Evolutionary conservation across 2,113 vertebrate genomes (phyloP), one percentile per base, ranked within the genome.

Genomic region (Castor canadensis): DNA sequence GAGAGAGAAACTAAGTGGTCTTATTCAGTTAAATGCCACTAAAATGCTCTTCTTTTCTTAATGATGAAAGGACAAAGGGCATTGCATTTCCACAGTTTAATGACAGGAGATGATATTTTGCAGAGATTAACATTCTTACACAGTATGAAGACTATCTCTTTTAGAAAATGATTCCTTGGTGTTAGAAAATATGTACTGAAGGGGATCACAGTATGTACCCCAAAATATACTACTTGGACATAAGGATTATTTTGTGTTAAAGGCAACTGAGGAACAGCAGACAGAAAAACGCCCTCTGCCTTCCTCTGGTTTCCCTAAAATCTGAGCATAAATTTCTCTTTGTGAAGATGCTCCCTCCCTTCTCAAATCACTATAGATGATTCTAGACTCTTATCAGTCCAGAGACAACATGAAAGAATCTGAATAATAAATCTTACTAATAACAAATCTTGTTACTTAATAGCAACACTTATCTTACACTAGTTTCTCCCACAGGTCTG

Each of bases 1-100:
- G 81, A 69, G 76, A 89, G 49, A 88, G 93, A 76, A 95, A 56
- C 83, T 73, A 94, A 95, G 72, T 75, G 69, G 40, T 81, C 60
- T 54, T 58, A 52, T 28, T 94, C 77, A 86, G 60, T 75, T n/a
- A 67, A 38, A 67, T 19, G 52, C 40, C n/a, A 60, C 64, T 89
- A 43, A 94, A 91, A 92, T 67, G 58, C 8, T 89, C 73, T 47
- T 54, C 24, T 96, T 77, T 66, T 71, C 73, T 80, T 87, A 58
- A 97, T 47, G 79, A 73, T 72, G 62, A 80, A 64, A 93, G 77
- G 77, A 93, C 5, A 83, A 85, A 75, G 35, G 49, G 32, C 58
- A 72, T 19, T 86, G 28, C 45, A 40, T 91, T 93, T 64, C 60
- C 62, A 80, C 26, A 24, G 43, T 30, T 49, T 52, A 76, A 85